Conservation (phyloP, 2,797 vertebrate species). For the Ambastaia sidthimunki region DNA sequence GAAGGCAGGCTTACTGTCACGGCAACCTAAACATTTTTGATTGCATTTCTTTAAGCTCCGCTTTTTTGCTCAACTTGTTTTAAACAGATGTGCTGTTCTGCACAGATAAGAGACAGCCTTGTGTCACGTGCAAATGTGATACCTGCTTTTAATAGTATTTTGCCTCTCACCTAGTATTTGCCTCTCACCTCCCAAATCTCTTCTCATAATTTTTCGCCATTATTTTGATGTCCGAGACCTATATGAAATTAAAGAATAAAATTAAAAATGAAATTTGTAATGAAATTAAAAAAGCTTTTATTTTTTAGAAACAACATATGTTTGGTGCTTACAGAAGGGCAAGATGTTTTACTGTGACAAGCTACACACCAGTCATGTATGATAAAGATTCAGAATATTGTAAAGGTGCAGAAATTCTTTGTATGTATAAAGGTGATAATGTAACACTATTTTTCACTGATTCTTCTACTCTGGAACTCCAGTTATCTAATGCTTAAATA, state of each 20-base stretch:
- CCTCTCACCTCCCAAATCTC: neutral
- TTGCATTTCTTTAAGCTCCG: constrained; percentile 74
- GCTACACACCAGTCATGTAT: too few relatives aligned
- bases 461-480: neutral
- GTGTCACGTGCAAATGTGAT: constrained; percentile 59
- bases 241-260: neutral
- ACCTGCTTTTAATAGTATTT: constrained; percentile 65
- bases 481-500: neutral
- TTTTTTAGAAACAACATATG: too few relatives aligned
- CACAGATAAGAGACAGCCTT: constrained; percentile 72
- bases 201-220: constrained; percentile 32
- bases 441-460: neutral
- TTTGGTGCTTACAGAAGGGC: too few relatives aligned
- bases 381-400: too few relatives aligned
- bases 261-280: too few relatives aligned
- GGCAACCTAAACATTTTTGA: constrained; percentile 78
- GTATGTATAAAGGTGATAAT: neutral
- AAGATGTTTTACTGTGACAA: too few relatives aligned
- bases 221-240: constrained; percentile 44
- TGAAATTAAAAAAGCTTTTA: too few relatives aligned
- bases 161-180: too few relatives aligned
- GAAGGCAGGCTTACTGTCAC: constrained; percentile 73
- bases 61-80: constrained; percentile 71
- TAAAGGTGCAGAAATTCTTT: neutral
- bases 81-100: constrained; percentile 76